phyloP scores from a whole-genome alignment of 2,797 vertebrate species.

The Arremon aurantiirostris region DNA sequence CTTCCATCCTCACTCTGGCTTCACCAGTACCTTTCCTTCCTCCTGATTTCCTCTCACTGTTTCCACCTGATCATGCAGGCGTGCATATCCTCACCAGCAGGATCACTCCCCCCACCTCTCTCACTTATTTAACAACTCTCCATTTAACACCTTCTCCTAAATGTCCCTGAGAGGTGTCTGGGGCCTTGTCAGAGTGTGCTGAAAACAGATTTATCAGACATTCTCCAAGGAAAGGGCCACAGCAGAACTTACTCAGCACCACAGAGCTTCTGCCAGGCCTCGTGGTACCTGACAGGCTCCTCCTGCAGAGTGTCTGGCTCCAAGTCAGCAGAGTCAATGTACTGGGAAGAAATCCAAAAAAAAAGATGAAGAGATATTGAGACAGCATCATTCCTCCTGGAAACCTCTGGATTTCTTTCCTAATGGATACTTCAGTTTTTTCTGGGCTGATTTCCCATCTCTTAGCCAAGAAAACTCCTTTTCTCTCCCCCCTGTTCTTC shows the following conservation, averaged over 20 bases:
- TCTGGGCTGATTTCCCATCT: background rate
- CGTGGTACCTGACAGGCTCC: constrained; percentile 92
- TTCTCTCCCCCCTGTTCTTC: background rate
- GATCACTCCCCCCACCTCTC: background rate
- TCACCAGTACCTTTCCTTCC: background rate
- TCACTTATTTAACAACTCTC: background rate
- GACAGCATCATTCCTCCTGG: background rate
- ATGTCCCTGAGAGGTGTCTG: fast-evolving
- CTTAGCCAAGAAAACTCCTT: background rate
- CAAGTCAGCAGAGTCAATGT: constrained; percentile 92
- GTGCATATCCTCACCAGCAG: background rate
- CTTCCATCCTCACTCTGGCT: background rate
- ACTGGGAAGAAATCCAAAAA: constrained; percentile 73
- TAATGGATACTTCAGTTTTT: background rate
- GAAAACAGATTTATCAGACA: background rate
- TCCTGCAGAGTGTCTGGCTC: constrained; percentile 82
- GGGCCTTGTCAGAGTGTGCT: background rate
- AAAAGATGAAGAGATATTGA: background rate
- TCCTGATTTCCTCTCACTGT: background rate
- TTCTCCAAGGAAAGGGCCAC: background rate
- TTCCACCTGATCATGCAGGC: background rate
- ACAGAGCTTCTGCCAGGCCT: constrained; percentile 96
- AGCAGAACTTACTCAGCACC: constrained; percentile 84
- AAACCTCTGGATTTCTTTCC: background rate
- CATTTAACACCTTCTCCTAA: background rate